Evolutionary conservation across 2,113 vertebrate species (phyloP).

Genomic region (Lates calcarifer): DNA sequence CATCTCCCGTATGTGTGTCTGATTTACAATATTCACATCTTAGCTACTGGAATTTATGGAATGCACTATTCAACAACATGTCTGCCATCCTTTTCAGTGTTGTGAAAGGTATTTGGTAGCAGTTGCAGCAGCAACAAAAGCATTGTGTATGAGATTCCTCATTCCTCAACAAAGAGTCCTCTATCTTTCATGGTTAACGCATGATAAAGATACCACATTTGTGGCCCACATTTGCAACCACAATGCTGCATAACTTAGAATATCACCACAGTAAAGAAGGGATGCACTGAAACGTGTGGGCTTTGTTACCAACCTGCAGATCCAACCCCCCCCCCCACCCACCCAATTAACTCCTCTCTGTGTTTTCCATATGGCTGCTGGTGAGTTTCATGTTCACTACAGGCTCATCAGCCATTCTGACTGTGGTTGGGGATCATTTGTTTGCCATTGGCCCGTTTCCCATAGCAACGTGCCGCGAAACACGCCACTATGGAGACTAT

Average conservation of each 20-base stretch:
- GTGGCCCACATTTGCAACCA: constrained; percentile 43
- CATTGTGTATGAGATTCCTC: constrained; percentile 29
- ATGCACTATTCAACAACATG: constrained; percentile 20
- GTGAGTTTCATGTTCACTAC: constrained; percentile 60
- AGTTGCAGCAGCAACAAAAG: constrained; percentile 36
- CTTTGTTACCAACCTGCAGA: constrained; percentile 20
- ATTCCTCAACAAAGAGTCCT: constrained; percentile 40
- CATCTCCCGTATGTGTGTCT: constrained; percentile 9
- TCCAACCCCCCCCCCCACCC: neutral
- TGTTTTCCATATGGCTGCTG: constrained; percentile 63
- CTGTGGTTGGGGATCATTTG: constrained; percentile 65
- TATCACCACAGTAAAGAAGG: neutral
- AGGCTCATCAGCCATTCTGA: constrained; percentile 62
- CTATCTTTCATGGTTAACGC: constrained; percentile 35
- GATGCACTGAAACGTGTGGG: neutral
- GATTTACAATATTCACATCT: constrained; percentile 41
- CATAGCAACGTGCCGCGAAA: constrained; percentile 67
- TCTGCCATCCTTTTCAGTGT: constrained; percentile 15
- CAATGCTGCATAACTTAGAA: constrained; percentile 44
- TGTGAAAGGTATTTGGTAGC: constrained; percentile 5
- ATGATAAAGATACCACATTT: neutral
- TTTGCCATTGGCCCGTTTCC: constrained; percentile 68
- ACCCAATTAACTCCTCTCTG: constrained; percentile 22
- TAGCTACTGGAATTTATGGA: constrained; percentile 34
- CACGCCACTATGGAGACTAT: constrained; percentile 41